A percentile compares a stretch with the other conserved stretches of the same genome.
phyloP scores from a whole-genome alignment of 2,113 vertebrate genomes.

The Xenopus tropicalis region DNA sequence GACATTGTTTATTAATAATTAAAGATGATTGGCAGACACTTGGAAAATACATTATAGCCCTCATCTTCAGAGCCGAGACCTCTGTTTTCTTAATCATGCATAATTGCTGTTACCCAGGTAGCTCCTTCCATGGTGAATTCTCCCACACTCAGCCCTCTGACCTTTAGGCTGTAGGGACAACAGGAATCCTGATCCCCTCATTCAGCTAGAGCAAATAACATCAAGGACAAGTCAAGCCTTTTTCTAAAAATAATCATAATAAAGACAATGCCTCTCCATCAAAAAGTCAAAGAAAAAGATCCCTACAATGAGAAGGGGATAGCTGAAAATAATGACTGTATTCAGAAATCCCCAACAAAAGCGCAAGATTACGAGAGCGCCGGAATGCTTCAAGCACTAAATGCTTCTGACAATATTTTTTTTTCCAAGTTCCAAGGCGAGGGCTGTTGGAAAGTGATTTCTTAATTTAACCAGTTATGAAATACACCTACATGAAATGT shows the following conservation, averaged over 20 bases:
- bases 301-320: conserved; percentile 22
- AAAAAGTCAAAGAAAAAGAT: conserved; percentile 29
- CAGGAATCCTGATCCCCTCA: conserved; percentile 28
- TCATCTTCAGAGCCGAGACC: conserved; percentile 14
- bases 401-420: not conserved
- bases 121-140: conserved; percentile 17
- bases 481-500: not conserved
- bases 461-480: not conserved
- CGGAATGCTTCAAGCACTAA: not conserved
- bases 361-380: not conserved
- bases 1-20: conserved; percentile 27
- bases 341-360: not conserved
- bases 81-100: conserved; percentile 24
- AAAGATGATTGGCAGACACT: conserved; percentile 38
- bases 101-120: conserved; percentile 34
- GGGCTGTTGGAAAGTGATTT: not conserved
- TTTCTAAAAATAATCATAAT: too few relatives aligned
- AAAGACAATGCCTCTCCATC: conserved; percentile 34
- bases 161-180: conserved; percentile 39
- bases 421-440: not conserved
- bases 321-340: conserved; percentile 24
- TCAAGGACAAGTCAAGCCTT: conserved; percentile 18
- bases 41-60: conserved; percentile 29
- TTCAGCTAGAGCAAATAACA: conserved; percentile 18
- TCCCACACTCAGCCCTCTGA: conserved; percentile 36